Percentiles rank a stretch among this genome's conserved stretches.
Evolutionary conservation across 2,888 invertebrate species (phyloP).

Genomic region (Orthosia cruda): DNA sequence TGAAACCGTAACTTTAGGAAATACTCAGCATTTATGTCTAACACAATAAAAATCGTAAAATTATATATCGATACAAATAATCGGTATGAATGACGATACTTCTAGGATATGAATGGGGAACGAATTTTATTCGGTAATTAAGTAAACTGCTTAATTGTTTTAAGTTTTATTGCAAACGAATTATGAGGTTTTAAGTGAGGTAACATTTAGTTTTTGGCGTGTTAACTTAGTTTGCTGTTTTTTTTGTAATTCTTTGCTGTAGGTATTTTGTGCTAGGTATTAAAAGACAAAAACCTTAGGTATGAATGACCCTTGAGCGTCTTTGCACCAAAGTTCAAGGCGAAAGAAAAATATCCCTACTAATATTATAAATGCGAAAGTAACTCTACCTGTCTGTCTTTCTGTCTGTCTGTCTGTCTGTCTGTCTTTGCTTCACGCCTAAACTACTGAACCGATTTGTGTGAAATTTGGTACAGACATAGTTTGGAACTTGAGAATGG

Average conservation of each 20-base stretch:
- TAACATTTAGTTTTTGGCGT: conserved; percentile 36
- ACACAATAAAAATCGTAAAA: conserved; percentile 71
- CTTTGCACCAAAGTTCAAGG: too few relatives aligned
- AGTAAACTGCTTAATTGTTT: conserved; percentile 73
- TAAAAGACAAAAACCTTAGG: neutral
- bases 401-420: too few relatives aligned
- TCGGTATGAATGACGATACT: conserved; percentile 69
- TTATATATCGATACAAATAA: conserved; percentile 63
- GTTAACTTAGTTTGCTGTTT: conserved; percentile 11
- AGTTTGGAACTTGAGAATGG: too few relatives aligned
- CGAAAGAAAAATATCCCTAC: too few relatives aligned
- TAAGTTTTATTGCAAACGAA: conserved; percentile 56
- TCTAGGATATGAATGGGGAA: conserved; percentile 78
- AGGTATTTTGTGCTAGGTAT: neutral
- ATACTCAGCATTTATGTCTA: conserved; percentile 76
- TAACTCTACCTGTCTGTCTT: too few relatives aligned
- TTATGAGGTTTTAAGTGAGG: conserved; percentile 55
- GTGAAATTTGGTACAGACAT: too few relatives aligned
- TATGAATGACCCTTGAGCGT: too few relatives aligned
- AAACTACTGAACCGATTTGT: too few relatives aligned
- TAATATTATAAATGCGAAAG: too few relatives aligned
- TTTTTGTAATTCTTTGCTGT: neutral
- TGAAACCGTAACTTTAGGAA: conserved; percentile 77
- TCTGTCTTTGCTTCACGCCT: too few relatives aligned
- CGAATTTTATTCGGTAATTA: conserved; percentile 78